Evolutionary conservation across 1,140 invertebrate species (phyloP).

Genomic region (Araneus ventricosus): DNA sequence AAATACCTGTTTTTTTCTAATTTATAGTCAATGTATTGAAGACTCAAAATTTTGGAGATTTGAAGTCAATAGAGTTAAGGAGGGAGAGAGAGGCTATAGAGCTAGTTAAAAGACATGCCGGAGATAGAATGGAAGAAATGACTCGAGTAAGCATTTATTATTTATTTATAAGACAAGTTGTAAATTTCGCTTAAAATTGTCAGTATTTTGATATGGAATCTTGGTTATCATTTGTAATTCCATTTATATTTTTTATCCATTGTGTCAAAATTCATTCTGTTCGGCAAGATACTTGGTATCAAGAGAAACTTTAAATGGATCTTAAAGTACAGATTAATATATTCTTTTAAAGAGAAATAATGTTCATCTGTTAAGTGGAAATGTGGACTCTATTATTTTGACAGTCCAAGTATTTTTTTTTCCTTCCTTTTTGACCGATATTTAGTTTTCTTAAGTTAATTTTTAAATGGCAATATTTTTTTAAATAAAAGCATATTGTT

Average conservation of each 20-base stretch:
- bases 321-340: too few species aligned
- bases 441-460: too few species aligned
- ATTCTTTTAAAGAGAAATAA: too few species aligned
- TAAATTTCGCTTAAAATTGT: background rate
- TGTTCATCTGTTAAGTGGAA: too few species aligned
- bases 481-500: too few species aligned
- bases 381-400: too few species aligned
- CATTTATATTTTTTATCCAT: background rate
- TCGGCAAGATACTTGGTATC: too few species aligned
- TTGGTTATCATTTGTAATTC: background rate
- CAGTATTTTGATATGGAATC: background rate
- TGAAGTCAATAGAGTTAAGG: constrained; percentile 93
- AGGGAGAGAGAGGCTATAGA: constrained; percentile 91
- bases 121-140: constrained; percentile 80
- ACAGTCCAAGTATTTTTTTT: too few species aligned
- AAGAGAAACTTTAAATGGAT: too few species aligned
- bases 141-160: constrained; percentile 78
- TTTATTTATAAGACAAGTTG: background rate
- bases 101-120: constrained; percentile 83
- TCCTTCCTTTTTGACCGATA: too few species aligned
- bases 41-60: constrained; percentile 88
- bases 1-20: too few species aligned
- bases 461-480: too few species aligned
- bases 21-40: constrained; percentile 89
- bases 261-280: background rate